Evolutionary conservation across 2,797 vertebrate genomes (phyloP).

Genomic region (Oryzias dopingdopingensis): DNA sequence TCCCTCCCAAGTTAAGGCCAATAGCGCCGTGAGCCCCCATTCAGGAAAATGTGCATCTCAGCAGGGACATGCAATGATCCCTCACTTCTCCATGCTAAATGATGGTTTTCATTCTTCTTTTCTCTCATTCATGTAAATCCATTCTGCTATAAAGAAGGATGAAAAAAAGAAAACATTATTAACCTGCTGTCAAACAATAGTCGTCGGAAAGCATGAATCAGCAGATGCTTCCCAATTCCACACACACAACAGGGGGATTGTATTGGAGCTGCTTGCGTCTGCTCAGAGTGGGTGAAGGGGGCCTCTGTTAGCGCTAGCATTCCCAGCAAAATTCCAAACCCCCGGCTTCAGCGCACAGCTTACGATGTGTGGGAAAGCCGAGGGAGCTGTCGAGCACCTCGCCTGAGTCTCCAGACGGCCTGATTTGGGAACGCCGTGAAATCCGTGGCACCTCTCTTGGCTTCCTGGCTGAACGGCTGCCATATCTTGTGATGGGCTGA

Average conservation of each 20-base stretch:
- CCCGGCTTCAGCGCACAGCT: conserved; percentile 53
- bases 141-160: conserved; percentile 46
- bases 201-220: conserved; percentile 70
- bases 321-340: conserved; percentile 63
- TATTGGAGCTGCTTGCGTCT: conserved; percentile 31
- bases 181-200: conserved; percentile 63
- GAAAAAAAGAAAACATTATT: conserved; percentile 59
- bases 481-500: conserved; percentile 85
- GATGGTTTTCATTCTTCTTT: conserved; percentile 62
- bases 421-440: conserved; percentile 80
- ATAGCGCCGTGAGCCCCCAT: conserved; percentile 55
- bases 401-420: conserved; percentile 69
- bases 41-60: conserved; percentile 66
- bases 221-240: conserved; percentile 69
- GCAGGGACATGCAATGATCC: conserved; percentile 66
- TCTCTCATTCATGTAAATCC: conserved; percentile 68
- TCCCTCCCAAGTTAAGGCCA: conserved; percentile 69
- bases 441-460: conserved; percentile 79
- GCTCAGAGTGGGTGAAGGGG: conserved; percentile 42
- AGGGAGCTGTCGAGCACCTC: conserved; percentile 59
- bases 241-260: conserved; percentile 65
- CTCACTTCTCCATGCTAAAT: conserved; percentile 64
- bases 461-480: conserved; percentile 80
- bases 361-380: conserved; percentile 66
- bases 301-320: conserved; percentile 44